A percentile compares a stretch with the other conserved stretches of the same genome.
These are phyloP conservation scores for Fratercula arctica DNA, from an alignment of 2,797 vertebrate genomes.

Conservation along the genomic window DNA sequence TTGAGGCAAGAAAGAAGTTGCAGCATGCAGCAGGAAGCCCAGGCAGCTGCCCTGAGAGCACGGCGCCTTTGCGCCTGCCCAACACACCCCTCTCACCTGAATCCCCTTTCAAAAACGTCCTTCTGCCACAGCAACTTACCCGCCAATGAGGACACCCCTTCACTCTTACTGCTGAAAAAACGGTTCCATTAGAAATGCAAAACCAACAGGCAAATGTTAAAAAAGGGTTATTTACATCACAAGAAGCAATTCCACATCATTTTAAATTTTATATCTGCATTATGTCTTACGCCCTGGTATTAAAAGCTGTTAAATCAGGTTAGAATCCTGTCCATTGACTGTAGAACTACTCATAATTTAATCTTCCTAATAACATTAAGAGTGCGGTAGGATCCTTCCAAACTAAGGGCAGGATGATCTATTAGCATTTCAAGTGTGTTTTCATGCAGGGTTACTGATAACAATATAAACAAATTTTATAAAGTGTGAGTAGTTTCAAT, in stretches of 20 bases:
- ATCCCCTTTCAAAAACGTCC: background rate
- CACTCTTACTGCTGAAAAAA: background rate
- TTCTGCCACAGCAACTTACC: background rate
- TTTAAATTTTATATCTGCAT: background rate
- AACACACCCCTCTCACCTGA: background rate
- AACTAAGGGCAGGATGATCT: background rate
- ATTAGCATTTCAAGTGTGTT: constrained; percentile 3
- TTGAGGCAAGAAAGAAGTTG: background rate
- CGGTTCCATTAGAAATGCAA: background rate
- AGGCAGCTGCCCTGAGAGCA: background rate
- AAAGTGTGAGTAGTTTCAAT: background rate
- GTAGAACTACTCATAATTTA: constrained; percentile 12
- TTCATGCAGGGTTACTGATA: background rate
- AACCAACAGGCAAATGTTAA: background rate
- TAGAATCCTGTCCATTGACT: constrained; percentile 20
- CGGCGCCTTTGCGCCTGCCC: background rate
- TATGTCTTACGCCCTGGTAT: background rate
- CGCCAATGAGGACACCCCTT: background rate
- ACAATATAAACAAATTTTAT: constrained; percentile 12
- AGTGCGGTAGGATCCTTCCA: constrained; percentile 6
- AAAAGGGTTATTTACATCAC: background rate
- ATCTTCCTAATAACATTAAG: constrained; percentile 27
- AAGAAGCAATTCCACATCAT: background rate
- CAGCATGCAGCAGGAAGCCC: background rate
- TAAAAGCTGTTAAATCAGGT: background rate